phyloP scores from a whole-genome alignment of 2,113 vertebrate genomes.

The Petrocephalus microphthalmus region DNA sequence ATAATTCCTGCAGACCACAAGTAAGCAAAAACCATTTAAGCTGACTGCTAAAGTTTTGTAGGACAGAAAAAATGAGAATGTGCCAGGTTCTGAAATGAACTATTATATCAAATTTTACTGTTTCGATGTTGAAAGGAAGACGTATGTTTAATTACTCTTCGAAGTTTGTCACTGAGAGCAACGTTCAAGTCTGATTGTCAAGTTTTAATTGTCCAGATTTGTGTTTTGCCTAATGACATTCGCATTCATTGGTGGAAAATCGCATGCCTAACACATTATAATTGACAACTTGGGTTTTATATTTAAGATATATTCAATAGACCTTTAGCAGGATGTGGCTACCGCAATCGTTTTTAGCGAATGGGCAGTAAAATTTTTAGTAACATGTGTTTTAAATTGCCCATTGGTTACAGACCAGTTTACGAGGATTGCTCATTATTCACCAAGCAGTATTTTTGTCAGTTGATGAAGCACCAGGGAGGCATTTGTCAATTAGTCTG shows the following conservation, averaged over 20 bases:
- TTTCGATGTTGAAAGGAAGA: background rate
- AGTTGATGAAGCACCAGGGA: slow-evolving; percentile 67
- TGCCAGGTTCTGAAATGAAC: background rate
- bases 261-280: background rate
- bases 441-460: slow-evolving; percentile 49
- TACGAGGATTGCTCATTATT: slow-evolving; percentile 64
- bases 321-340: slow-evolving; percentile 10
- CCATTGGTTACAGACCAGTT: slow-evolving; percentile 67
- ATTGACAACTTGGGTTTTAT: background rate
- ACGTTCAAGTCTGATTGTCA: background rate
- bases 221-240: background rate
- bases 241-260: background rate
- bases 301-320: slow-evolving; percentile 11
- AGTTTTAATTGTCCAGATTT: background rate
- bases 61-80: background rate
- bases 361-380: slow-evolving; percentile 49
- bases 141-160: slow-evolving; percentile 37
- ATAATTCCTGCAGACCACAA: background rate
- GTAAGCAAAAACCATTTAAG: slow-evolving; percentile 27
- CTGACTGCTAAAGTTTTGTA: background rate
- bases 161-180: background rate
- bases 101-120: background rate
- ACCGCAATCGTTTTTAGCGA: background rate
- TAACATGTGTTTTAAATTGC: slow-evolving; percentile 70
- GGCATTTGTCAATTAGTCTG: slow-evolving; percentile 59